phyloP scores from a whole-genome alignment of 1,140 invertebrate genomes.

The Rhyzopertha dominica region DNA sequence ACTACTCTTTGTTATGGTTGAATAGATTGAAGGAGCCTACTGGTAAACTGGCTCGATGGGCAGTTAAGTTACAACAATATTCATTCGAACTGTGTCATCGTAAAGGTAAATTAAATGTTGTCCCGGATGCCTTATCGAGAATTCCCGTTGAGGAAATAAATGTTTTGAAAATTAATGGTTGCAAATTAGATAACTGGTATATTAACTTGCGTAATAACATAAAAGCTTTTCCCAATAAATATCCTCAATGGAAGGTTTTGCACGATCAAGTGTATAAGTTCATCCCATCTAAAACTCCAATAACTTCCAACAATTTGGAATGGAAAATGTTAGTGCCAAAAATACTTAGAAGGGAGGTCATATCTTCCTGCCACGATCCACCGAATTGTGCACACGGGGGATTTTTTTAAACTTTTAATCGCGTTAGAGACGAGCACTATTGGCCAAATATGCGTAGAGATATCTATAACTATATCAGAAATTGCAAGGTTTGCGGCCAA shows the following conservation, averaged over 20 bases:
- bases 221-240: too few relatives aligned
- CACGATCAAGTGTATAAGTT: too few relatives aligned
- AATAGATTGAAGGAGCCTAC: background rate
- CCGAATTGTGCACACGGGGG: background rate
- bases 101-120: slow-evolving; percentile 36
- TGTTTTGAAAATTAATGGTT: too few relatives aligned
- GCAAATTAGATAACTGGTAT: too few relatives aligned
- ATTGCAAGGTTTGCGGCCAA: background rate
- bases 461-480: background rate
- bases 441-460: slow-evolving; percentile 10
- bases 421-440: background rate
- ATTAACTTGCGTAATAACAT: too few relatives aligned
- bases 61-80: slow-evolving; percentile 33
- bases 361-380: background rate
- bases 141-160: too few relatives aligned
- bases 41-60: slow-evolving; percentile 47
- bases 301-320: background rate
- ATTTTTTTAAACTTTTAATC: background rate
- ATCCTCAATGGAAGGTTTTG: too few relatives aligned
- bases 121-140: slow-evolving; percentile 40
- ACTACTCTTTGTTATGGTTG: slow-evolving; percentile 36
- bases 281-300: background rate
- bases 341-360: background rate
- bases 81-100: too few relatives aligned
- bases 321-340: background rate